A percentile compares a stretch with the other conserved stretches of the same genome.
phyloP scores from a whole-genome alignment of 2,888 invertebrate genomes.

The Drosophila melanocephala region DNA sequence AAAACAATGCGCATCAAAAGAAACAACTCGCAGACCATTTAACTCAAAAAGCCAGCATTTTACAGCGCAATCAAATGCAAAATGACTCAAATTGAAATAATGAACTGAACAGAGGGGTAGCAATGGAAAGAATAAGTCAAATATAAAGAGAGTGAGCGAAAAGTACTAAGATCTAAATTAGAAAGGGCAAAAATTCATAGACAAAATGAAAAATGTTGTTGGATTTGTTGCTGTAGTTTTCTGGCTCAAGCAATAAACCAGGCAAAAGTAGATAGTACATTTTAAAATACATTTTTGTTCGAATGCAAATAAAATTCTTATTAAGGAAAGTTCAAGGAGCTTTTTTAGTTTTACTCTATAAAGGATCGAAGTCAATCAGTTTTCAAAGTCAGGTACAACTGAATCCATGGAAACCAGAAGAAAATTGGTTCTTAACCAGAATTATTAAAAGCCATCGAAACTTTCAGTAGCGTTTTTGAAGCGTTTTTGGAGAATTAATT shows the following conservation, averaged over 20 bases:
- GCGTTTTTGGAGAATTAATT: not conserved
- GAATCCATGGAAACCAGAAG: not conserved
- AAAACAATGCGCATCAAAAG: constrained; percentile 70
- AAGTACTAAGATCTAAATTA: too few relatives aligned
- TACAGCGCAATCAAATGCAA: constrained; percentile 32
- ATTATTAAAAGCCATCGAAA: not conserved
- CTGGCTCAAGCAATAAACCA: not conserved
- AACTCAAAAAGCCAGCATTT: constrained; percentile 49
- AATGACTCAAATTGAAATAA: constrained; percentile 12
- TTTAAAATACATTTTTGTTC: too few relatives aligned
- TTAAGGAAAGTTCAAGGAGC: not conserved
- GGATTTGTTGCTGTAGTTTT: not conserved
- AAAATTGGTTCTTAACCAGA: not conserved
- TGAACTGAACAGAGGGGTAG: not conserved
- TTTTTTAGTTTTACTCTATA: not conserved
- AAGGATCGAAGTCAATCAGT: not conserved
- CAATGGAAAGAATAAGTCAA: not conserved
- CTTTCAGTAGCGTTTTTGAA: not conserved
- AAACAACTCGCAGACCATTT: constrained; percentile 76
- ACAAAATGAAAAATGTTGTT: not conserved
- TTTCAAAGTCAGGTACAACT: not conserved
- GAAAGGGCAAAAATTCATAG: not conserved
- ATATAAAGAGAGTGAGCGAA: too few relatives aligned
- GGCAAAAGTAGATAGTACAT: not conserved
- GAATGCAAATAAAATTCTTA: not conserved